Evolutionary conservation across 23 tunicate genomes (phyloP).

Genomic region (Trididemnum clinides): DNA sequence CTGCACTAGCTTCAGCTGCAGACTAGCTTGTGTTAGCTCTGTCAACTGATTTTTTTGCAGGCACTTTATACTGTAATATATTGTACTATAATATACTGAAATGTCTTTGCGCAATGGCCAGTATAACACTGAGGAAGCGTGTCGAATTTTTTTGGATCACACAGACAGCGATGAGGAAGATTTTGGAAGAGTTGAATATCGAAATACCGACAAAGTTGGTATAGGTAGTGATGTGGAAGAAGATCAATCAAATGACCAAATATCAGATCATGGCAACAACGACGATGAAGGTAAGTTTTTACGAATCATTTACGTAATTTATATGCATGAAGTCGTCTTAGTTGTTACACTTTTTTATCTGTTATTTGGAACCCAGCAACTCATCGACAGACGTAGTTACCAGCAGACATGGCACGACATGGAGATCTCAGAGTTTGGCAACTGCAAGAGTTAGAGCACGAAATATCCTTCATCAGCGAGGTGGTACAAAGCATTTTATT

Average conservation of each 20-base stretch:
- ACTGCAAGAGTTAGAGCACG: conserved; percentile 10
- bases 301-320: neutral
- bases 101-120: too few species aligned
- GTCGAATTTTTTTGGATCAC: too few species aligned
- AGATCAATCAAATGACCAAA: conserved; percentile 8
- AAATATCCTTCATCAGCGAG: conserved; percentile 10
- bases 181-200: too few species aligned
- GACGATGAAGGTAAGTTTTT: neutral
- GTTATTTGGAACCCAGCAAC: conserved; percentile 11
- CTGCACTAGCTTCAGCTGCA: too few species aligned
- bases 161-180: too few species aligned
- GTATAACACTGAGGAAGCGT: too few species aligned
- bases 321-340: neutral
- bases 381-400: conserved; percentile 2
- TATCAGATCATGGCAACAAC: neutral
- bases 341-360: conserved; percentile 4
- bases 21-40: too few species aligned
- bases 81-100: too few species aligned
- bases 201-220: too few species aligned
- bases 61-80: too few species aligned
- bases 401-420: conserved; percentile 21
- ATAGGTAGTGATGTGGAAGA: too few species aligned
- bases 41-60: too few species aligned
- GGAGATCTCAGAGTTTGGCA: conserved; percentile 17
- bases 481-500: conserved; percentile 9